These are phyloP conservation scores for Idaea biselata DNA, from an alignment of 2,888 invertebrate genomes.

Conservation along the genomic window DNA sequence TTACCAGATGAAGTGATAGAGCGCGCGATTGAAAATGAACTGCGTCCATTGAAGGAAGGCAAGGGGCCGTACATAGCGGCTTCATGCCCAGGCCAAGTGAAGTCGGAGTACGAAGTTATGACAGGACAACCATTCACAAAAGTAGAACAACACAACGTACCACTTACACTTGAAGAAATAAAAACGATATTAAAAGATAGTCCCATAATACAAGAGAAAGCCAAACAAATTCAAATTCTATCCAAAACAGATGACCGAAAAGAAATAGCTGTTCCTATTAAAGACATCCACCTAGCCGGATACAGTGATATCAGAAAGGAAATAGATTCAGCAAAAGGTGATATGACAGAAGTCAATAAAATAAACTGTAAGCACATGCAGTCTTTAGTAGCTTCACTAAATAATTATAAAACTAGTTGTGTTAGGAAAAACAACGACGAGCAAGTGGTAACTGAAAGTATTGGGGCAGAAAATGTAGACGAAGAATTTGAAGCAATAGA, in stretches of 20 bases:
- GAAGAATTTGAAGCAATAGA: conserved; percentile 63
- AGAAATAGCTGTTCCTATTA: conserved; percentile 51
- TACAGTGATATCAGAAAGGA: conserved; percentile 54
- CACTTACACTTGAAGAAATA: conserved; percentile 54
- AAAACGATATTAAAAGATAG: conserved; percentile 56
- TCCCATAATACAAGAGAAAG: conserved; percentile 65
- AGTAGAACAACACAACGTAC: conserved; percentile 54
- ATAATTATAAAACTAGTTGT: conserved; percentile 43
- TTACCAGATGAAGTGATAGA: conserved; percentile 55
- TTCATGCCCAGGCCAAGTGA: conserved; percentile 52
- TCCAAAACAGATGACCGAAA: conserved; percentile 40
- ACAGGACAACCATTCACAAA: conserved; percentile 70
- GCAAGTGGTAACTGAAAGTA: conserved; percentile 20
- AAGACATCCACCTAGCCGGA: conserved; percentile 51
- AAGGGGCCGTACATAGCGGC: conserved; percentile 61
- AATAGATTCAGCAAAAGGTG: conserved; percentile 50
- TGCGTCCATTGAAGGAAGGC: conserved; percentile 46
- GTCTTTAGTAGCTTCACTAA: conserved; percentile 50
- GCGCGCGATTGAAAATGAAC: conserved; percentile 64
- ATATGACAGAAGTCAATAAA: conserved; percentile 48
- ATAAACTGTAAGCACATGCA: conserved; percentile 66
- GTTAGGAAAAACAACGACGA: conserved; percentile 5
- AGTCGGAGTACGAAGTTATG: conserved; percentile 71
- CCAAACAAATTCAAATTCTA: conserved; percentile 66
- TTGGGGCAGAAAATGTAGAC: conserved; percentile 25